Evolutionary conservation across 2,113 vertebrate genomes (phyloP).

Genomic region (Steatornis caripensis): DNA sequence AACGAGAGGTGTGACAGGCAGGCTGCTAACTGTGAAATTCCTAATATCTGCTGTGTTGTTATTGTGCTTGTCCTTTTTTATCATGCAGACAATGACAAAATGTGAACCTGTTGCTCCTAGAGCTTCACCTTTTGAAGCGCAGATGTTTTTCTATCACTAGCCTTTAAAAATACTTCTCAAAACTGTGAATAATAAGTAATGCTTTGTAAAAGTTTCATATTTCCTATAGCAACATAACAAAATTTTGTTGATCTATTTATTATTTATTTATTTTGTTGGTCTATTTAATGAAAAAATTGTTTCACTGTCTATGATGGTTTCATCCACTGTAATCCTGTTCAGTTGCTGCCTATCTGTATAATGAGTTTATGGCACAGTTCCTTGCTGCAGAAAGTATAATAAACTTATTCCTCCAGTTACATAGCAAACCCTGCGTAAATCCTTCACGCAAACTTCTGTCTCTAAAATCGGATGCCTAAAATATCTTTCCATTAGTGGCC

Average conservation of each 20-base stretch:
- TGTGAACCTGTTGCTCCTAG: neutral
- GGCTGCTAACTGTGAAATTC: neutral
- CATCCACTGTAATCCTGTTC: neutral
- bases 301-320: neutral
- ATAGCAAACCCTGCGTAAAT: neutral
- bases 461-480: neutral
- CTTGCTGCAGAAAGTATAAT: neutral
- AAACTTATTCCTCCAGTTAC: neutral
- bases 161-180: neutral
- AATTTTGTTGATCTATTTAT: neutral
- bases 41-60: neutral
- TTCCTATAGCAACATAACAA: rapidly evolving
- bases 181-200: neutral
- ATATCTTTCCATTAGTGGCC: neutral
- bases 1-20: neutral
- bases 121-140: neutral
- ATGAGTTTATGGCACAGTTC: neutral
- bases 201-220: neutral
- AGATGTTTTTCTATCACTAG: neutral
- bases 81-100: neutral
- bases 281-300: neutral
- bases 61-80: neutral
- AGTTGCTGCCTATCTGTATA: neutral
- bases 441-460: neutral
- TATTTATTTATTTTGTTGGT: neutral